Evolutionary conservation across 2,797 vertebrate species (phyloP).

Genomic region (Schizothorax lantsangensis): DNA sequence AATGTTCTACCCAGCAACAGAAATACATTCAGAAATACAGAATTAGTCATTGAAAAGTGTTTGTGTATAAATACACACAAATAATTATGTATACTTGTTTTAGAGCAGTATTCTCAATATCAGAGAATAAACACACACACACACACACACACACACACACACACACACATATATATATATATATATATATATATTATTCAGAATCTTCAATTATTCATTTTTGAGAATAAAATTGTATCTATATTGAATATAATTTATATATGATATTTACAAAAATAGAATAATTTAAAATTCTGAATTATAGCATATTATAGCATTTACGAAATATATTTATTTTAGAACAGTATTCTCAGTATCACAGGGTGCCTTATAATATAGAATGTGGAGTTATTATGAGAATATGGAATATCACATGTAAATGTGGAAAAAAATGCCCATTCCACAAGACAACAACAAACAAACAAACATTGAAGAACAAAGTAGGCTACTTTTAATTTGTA

Average conservation of each 20-base stretch:
- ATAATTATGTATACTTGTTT: not conserved
- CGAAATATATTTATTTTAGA: not conserved
- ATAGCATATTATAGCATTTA: not conserved
- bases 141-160: too few species aligned
- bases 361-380: constrained; percentile 29
- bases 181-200: too few species aligned
- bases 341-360: not conserved
- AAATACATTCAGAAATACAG: not conserved
- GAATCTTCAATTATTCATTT: not conserved
- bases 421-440: not conserved
- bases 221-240: not conserved
- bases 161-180: too few species aligned
- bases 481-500: not conserved
- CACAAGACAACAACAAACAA: not conserved
- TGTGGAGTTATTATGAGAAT: not conserved
- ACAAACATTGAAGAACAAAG: not conserved
- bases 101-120: not conserved
- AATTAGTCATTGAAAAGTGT: not conserved
- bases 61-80: not conserved
- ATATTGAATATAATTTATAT: not conserved
- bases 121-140: not conserved
- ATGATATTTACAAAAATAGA: not conserved
- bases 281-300: not conserved
- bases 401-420: not conserved
- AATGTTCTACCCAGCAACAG: not conserved